phyloP scores from a whole-genome alignment of 1,140 invertebrate genomes.

The Trichogramma pretiosum region DNA sequence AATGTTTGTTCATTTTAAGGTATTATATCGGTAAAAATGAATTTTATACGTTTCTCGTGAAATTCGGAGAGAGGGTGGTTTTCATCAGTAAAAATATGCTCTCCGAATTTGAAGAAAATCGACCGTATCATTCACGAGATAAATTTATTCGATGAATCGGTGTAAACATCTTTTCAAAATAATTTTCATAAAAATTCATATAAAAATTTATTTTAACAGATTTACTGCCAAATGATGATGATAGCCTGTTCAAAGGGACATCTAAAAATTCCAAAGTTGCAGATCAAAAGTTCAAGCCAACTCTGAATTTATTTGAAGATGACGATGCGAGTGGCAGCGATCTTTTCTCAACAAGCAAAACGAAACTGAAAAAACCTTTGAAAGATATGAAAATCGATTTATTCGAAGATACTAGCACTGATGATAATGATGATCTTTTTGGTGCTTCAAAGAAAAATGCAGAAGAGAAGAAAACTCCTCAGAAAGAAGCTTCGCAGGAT shows the following conservation, averaged over 20 bases:
- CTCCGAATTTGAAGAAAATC: neutral
- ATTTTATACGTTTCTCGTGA: no score
- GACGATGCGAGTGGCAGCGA: conserved; percentile 25
- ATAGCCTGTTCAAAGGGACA: conserved; percentile 31
- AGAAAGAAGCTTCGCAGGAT: conserved; percentile 1
- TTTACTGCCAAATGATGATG: conserved; percentile 26
- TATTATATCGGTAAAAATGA: no score
- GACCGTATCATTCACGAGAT: no score
- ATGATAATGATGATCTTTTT: conserved; percentile 32
- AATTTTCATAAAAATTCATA: no score
- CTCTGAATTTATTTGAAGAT: conserved; percentile 31
- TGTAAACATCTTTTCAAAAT: no score
- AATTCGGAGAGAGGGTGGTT: no score
- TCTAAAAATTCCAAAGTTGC: conserved; percentile 11
- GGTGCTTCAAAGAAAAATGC: conserved; percentile 16
- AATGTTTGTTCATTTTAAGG: conserved; percentile 18
- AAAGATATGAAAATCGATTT: conserved; percentile 28
- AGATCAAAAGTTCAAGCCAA: conserved; percentile 12
- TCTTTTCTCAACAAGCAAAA: conserved; percentile 29
- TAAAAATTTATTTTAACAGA: neutral
- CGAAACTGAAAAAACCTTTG: conserved; percentile 28
- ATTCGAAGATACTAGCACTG: conserved; percentile 30
- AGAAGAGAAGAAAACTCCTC: conserved; percentile 16
- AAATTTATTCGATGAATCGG: no score
- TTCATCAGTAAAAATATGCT: neutral